Evolutionary conservation across 2,797 vertebrate genomes (phyloP).

Genomic region (Zenarchopterus dispar): DNA sequence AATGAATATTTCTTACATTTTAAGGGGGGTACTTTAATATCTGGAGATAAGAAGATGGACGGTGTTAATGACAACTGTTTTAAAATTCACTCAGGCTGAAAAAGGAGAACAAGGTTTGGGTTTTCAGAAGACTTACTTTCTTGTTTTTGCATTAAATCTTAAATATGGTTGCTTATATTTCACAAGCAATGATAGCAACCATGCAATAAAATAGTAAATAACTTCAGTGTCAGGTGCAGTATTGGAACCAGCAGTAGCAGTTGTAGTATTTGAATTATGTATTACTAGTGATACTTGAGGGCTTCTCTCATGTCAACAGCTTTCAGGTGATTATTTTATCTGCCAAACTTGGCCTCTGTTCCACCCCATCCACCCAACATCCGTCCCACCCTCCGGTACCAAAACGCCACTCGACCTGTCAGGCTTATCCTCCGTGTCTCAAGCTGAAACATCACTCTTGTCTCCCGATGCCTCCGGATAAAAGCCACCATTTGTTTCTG

Average conservation of each 20-base stretch:
- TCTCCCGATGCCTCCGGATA: slow-evolving; percentile 67
- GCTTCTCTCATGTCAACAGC: slow-evolving; percentile 40
- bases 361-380: slow-evolving; percentile 51
- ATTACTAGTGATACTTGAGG: slow-evolving; percentile 14
- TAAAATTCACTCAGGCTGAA: too few species aligned
- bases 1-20: slow-evolving; percentile 37
- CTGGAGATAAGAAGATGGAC: background rate
- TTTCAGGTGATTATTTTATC: slow-evolving; percentile 59
- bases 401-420: slow-evolving; percentile 66
- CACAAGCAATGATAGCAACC: too few species aligned
- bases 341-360: slow-evolving; percentile 50
- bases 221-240: slow-evolving; percentile 2
- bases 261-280: slow-evolving; percentile 22
- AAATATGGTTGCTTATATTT: too few species aligned
- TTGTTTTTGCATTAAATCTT: too few species aligned
- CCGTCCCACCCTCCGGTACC: slow-evolving; percentile 37
- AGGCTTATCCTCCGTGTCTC: slow-evolving; percentile 52
- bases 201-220: slow-evolving; percentile 8
- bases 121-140: too few species aligned
- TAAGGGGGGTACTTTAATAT: slow-evolving; percentile 22
- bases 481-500: slow-evolving; percentile 78
- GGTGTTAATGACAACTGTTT: too few species aligned
- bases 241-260: slow-evolving; percentile 13
- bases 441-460: slow-evolving; percentile 60
- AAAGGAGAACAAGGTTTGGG: too few species aligned